Evolutionary conservation across 1,140 invertebrate species (phyloP).

Genomic region (Heterodera schachtii): DNA sequence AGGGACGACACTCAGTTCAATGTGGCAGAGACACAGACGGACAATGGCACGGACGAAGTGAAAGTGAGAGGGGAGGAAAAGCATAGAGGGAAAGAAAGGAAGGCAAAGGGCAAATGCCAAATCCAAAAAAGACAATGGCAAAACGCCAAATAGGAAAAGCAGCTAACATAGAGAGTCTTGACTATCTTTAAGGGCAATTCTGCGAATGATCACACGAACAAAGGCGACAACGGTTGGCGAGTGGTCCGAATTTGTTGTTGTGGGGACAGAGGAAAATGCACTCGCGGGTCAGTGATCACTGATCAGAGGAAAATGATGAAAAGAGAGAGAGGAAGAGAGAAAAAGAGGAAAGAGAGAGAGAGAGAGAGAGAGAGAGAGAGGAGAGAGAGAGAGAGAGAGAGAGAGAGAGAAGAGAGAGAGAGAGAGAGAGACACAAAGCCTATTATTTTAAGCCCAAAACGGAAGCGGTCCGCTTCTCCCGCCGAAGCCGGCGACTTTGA

Average conservation of each 20-base stretch:
- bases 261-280: constrained; percentile 34
- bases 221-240: constrained; percentile 14
- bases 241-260: constrained; percentile 47
- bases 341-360: too few species aligned
- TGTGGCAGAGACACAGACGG: constrained; percentile 8
- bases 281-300: neutral
- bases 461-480: neutral
- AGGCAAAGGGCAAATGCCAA: neutral
- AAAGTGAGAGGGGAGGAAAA: neutral
- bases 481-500: neutral
- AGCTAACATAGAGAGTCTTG: neutral
- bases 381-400: too few species aligned
- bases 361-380: too few species aligned
- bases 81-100: neutral
- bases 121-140: neutral
- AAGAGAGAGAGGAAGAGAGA: too few species aligned
- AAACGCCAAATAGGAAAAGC: neutral
- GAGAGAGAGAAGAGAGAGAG: too few species aligned
- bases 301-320: neutral
- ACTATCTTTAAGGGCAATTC: neutral
- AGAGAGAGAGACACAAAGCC: too few species aligned
- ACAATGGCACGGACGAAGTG: neutral
- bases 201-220: neutral
- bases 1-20: neutral
- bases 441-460: neutral